Conservation (phyloP, 2,797 vertebrate species). For the Xenentodon cancila region DNA sequence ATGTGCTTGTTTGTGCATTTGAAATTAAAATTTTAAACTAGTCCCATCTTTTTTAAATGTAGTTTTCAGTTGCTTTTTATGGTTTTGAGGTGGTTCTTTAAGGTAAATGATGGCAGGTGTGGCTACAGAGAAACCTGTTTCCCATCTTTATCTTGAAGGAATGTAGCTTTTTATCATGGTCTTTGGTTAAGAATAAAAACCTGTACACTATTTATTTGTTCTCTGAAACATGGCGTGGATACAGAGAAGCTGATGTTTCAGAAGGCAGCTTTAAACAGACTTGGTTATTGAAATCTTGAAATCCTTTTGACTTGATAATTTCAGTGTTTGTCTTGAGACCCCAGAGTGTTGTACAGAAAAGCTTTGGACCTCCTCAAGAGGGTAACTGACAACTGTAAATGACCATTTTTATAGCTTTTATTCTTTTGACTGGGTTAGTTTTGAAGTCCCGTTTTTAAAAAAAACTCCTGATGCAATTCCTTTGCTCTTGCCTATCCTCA, state of each 20-base stretch:
- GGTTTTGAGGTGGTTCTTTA: conserved; percentile 56
- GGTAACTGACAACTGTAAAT: conserved; percentile 78
- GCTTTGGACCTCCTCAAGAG: conserved; percentile 83
- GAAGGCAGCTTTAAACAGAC: conserved; percentile 86
- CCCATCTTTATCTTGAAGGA: conserved; percentile 71
- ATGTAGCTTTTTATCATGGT: conserved; percentile 67
- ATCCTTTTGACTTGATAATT: conserved; percentile 73
- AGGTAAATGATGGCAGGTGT: conserved; percentile 83
- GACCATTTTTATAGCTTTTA: conserved; percentile 39
- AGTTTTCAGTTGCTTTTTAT: conserved; percentile 24
- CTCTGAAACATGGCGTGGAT: conserved; percentile 89
- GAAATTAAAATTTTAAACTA: conserved; percentile 77
- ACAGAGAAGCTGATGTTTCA: conserved; percentile 91
- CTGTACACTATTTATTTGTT: conserved; percentile 90
- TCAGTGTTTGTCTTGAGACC: conserved; percentile 84
- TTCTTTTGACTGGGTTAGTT: conserved; percentile 43
- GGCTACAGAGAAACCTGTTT: conserved; percentile 90
- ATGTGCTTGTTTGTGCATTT: conserved; percentile 57
- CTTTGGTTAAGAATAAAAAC: conserved; percentile 79
- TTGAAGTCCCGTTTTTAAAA: conserved; percentile 28
- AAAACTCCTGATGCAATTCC: conserved; percentile 52
- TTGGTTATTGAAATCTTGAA: conserved; percentile 59
- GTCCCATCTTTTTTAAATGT: not conserved
- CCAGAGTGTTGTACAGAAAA: conserved; percentile 90
- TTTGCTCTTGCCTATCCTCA: conserved; percentile 39